phyloP scores from a whole-genome alignment of 2,888 invertebrate genomes.

The Rhodophaea formosa region DNA sequence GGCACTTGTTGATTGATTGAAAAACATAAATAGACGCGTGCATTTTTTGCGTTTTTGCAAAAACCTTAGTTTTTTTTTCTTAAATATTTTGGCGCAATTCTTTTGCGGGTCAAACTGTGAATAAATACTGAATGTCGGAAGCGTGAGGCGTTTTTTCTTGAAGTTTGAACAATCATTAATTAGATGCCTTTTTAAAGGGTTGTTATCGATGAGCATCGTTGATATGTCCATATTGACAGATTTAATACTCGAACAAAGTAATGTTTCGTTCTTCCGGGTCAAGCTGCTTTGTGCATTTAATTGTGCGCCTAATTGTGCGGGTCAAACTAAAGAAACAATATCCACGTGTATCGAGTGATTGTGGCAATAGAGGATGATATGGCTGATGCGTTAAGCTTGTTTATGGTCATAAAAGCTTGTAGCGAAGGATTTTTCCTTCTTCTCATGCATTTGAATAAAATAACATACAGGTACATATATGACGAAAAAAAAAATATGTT shows the following conservation, averaged over 20 bases:
- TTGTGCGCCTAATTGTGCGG: constrained; percentile 41
- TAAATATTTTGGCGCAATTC: constrained; percentile 50
- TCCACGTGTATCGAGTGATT: constrained; percentile 4
- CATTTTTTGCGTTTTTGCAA: constrained; percentile 49
- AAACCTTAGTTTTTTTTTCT: constrained; percentile 42
- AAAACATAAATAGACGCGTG: constrained; percentile 53
- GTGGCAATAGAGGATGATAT: neutral
- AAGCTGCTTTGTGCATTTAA: constrained; percentile 45
- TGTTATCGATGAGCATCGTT: constrained; percentile 62
- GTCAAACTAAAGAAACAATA: neutral
- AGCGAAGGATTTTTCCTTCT: neutral
- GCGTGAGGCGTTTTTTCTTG: constrained; percentile 55
- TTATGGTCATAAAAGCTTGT: neutral
- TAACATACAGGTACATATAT: neutral
- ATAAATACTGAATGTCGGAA: constrained; percentile 66
- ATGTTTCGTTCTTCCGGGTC: constrained; percentile 64
- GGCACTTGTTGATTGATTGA: constrained; percentile 53
- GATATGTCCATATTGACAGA: constrained; percentile 69
- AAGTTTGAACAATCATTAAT: constrained; percentile 70
- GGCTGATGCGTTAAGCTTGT: neutral
- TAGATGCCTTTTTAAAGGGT: constrained; percentile 69
- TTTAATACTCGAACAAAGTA: constrained; percentile 68
- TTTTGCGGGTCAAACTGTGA: constrained; percentile 52
- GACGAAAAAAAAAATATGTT: too few species aligned
- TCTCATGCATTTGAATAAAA: neutral